Percentiles rank a stretch among this genome's conserved stretches.
These are phyloP conservation scores for Pipistrellus kuhlii DNA, from an alignment of 2,797 vertebrate genomes.

Conservation along the genomic window DNA sequence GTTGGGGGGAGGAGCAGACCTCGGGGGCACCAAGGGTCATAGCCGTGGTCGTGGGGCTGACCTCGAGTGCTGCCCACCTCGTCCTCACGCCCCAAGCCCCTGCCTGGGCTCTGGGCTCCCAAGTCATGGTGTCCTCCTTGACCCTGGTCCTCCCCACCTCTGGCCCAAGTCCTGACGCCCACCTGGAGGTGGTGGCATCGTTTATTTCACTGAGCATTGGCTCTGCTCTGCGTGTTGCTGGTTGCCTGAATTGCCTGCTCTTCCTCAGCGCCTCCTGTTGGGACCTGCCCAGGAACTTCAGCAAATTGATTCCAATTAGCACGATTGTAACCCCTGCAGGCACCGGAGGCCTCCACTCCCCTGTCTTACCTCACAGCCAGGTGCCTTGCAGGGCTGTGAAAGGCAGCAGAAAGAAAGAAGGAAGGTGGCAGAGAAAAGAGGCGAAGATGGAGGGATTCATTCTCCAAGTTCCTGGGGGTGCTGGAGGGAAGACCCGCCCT, in stretches of 20 bases:
- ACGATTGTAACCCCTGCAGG: not conserved
- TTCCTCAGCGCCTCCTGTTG: not conserved
- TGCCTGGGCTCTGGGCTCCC: not conserved
- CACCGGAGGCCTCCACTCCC: not conserved
- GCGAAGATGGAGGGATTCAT: not conserved
- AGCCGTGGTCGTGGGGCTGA: not conserved
- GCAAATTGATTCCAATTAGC: not conserved
- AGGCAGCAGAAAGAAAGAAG: not conserved
- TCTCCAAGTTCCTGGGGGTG: not conserved
- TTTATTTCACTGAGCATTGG: too few relatives aligned
- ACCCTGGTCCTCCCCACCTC: not conserved
- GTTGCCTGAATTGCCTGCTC: not conserved
- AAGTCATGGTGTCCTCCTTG: too few relatives aligned
- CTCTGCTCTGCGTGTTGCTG: not conserved
- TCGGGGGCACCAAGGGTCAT: not conserved
- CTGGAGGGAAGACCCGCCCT: not conserved
- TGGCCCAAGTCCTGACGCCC: fast-evolving
- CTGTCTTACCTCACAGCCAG: not conserved
- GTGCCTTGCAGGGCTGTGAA: not conserved
- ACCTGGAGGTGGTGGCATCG: fast-evolving
- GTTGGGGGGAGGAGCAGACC: not conserved
- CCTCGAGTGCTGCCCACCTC: not conserved
- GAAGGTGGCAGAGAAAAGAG: not conserved
- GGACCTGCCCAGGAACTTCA: not conserved
- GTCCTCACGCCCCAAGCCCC: not conserved